These are phyloP conservation scores for Hippocampus guttulatus DNA, from an alignment of 2,113 vertebrate species.

Conservation along the genomic window DNA sequence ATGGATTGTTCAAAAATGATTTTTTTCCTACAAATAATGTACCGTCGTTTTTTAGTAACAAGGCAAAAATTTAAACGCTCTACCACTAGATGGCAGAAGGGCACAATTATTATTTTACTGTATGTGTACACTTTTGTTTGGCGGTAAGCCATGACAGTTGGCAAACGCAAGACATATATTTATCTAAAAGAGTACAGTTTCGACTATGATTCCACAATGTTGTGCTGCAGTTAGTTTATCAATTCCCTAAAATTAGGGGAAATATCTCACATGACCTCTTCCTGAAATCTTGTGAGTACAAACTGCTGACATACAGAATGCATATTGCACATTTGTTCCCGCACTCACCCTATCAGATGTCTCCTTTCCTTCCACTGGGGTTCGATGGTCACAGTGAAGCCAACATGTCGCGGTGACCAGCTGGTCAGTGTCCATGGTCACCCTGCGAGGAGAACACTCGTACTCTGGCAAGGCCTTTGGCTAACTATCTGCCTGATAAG, in stretches of 20 bases:
- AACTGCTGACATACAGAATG: neutral
- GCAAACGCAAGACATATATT: too few relatives aligned
- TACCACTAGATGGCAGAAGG: neutral
- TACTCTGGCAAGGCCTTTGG: neutral
- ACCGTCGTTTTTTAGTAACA: neutral
- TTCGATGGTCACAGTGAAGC: neutral
- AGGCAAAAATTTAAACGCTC: neutral
- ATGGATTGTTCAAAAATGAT: neutral
- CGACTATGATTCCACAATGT: too few relatives aligned
- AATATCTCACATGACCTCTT: neutral
- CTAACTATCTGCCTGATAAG: neutral
- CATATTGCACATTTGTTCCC: neutral
- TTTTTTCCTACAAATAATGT: neutral
- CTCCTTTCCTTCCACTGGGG: neutral
- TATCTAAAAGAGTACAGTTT: too few relatives aligned
- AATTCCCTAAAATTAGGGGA: neutral
- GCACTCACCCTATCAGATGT: neutral
- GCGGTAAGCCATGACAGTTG: too few relatives aligned
- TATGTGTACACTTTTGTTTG: too few relatives aligned
- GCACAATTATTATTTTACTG: neutral
- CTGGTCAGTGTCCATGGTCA: conserved; percentile 11
- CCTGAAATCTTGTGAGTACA: neutral
- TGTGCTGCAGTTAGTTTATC: neutral
- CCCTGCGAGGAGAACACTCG: neutral
- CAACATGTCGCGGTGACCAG: conserved; percentile 2